Evolutionary conservation across 2,888 invertebrate genomes (phyloP).

Genomic region (Eupeodes luniger): DNA sequence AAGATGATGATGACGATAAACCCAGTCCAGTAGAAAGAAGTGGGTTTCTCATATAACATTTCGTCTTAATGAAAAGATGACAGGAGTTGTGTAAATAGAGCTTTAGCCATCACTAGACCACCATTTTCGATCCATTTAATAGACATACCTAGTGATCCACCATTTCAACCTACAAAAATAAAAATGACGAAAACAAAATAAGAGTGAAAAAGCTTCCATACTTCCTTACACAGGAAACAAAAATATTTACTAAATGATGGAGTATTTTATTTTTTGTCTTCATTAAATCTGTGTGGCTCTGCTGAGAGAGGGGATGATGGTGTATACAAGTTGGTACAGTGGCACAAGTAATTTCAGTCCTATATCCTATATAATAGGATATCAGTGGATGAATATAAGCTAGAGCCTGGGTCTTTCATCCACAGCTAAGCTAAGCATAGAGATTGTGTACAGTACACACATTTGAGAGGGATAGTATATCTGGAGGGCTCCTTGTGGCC

Average conservation of each 20-base stretch:
- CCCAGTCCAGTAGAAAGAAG: slow-evolving; percentile 19
- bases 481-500: slow-evolving; percentile 72
- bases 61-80: neutral
- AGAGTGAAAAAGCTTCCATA: slow-evolving; percentile 71
- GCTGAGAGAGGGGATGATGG: slow-evolving; percentile 13
- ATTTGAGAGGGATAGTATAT: slow-evolving; percentile 52
- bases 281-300: slow-evolving; percentile 43
- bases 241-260: slow-evolving; percentile 73
- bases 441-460: slow-evolving; percentile 67
- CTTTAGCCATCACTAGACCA: slow-evolving; percentile 17
- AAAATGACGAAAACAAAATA: slow-evolving; percentile 54
- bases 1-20: slow-evolving; percentile 29
- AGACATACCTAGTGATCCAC: neutral
- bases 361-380: slow-evolving; percentile 13
- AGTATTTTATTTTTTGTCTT: slow-evolving; percentile 74
- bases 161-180: slow-evolving; percentile 39
- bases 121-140: slow-evolving; percentile 19
- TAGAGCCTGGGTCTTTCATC: slow-evolving; percentile 28
- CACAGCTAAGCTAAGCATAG: slow-evolving; percentile 41
- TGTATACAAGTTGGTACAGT: neutral
- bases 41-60: slow-evolving; percentile 44
- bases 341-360: slow-evolving; percentile 51
- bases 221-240: slow-evolving; percentile 63
- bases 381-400: slow-evolving; percentile 28
- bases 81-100: slow-evolving; percentile 41